Percentiles rank a stretch among this genome's conserved stretches.
Evolutionary conservation across 1,140 invertebrate genomes (phyloP).

Genomic region (Ips nitidus): DNA sequence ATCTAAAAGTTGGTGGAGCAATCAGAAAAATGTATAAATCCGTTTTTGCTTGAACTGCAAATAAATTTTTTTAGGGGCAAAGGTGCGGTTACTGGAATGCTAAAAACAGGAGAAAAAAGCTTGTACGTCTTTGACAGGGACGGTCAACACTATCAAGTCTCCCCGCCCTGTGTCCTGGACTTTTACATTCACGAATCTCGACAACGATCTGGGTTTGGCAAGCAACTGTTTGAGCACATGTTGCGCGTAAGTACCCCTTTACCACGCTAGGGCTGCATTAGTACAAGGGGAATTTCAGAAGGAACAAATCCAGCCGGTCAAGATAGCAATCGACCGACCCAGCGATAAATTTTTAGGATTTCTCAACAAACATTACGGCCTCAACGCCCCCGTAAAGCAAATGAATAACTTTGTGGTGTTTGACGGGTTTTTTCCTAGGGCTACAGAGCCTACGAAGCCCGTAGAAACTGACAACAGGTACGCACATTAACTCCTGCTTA

Average conservation of each 20-base stretch:
- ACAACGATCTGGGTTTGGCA: conserved; percentile 78
- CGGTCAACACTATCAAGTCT: conserved; percentile 68
- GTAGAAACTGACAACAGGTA: conserved; percentile 36
- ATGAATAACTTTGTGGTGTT: conserved; percentile 89
- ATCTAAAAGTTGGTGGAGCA: too few relatives aligned
- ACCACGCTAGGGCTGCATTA: neutral
- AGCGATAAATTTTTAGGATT: conserved; percentile 86
- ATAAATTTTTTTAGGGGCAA: conserved; percentile 54
- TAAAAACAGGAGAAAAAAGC: conserved; percentile 84
- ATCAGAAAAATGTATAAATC: too few relatives aligned
- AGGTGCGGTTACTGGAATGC: conserved; percentile 72
- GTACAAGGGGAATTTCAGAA: conserved; percentile 55
- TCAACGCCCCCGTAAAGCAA: conserved; percentile 72
- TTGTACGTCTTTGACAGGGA: conserved; percentile 78
- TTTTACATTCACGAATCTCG: conserved; percentile 82
- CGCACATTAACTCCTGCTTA: neutral
- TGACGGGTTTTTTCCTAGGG: conserved; percentile 74
- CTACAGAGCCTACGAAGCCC: conserved; percentile 9
- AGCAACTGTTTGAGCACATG: conserved; percentile 78
- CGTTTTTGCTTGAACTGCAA: too few relatives aligned
- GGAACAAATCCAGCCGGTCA: conserved; percentile 66
- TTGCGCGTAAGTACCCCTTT: conserved; percentile 57
- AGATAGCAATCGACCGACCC: conserved; percentile 87
- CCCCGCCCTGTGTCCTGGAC: conserved; percentile 80
- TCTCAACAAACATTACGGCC: conserved; percentile 78